phyloP scores from a whole-genome alignment of 2,797 vertebrate species.

The Lophius americanus region DNA sequence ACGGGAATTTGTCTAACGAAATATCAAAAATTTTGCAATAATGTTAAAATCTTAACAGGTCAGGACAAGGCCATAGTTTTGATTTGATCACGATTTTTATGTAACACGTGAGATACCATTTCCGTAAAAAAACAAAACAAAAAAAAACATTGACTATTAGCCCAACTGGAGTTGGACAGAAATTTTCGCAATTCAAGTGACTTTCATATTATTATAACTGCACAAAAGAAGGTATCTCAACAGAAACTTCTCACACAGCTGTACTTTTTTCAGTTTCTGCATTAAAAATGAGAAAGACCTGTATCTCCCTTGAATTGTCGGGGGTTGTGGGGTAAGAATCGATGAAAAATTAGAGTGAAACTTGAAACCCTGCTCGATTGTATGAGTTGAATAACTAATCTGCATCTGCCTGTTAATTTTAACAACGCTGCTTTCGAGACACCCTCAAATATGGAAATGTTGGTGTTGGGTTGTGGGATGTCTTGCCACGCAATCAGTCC shows the following conservation, averaged over 20 bases:
- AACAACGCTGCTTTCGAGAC: slow-evolving; percentile 56
- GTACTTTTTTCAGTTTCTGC: slow-evolving; percentile 34
- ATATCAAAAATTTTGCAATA: background rate
- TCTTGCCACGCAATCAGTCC: slow-evolving; percentile 75
- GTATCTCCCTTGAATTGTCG: slow-evolving; percentile 46
- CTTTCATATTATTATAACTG: slow-evolving; percentile 2
- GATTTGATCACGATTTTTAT: background rate
- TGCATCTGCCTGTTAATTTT: slow-evolving; percentile 72
- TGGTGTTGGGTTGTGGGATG: slow-evolving; percentile 48
- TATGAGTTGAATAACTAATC: slow-evolving; percentile 70
- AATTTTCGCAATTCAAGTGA: slow-evolving; percentile 5
- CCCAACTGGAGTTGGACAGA: background rate
- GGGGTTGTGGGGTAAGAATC: slow-evolving; percentile 52
- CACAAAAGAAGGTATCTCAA: slow-evolving; percentile 27
- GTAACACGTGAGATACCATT: background rate
- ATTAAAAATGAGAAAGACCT: slow-evolving; percentile 15
- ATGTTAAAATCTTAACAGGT: too few species aligned
- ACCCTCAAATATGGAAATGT: slow-evolving; percentile 39
- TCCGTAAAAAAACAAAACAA: background rate
- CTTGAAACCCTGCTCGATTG: slow-evolving; percentile 59
- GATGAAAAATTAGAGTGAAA: slow-evolving; percentile 48
- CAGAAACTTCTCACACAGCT: slow-evolving; percentile 49
- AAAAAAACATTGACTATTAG: background rate
- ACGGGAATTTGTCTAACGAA: too few species aligned
- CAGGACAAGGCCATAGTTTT: background rate